A percentile compares a stretch with the other conserved stretches of the same genome.
phyloP scores from a whole-genome alignment of 2,888 invertebrate species.

The Temnothorax ravouxi region DNA sequence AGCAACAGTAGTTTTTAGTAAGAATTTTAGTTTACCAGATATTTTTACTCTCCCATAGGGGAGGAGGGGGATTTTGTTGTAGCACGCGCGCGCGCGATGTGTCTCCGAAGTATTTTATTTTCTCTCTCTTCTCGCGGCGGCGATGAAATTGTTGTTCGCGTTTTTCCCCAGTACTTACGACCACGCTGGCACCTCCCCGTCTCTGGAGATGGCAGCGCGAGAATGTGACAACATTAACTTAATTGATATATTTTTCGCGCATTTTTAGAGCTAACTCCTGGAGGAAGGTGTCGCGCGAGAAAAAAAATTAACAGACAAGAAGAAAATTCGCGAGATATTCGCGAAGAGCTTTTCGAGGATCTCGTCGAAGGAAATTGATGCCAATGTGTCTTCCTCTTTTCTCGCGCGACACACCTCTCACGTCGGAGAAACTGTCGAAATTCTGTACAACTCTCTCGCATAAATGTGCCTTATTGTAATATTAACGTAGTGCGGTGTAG shows the following conservation, averaged over 20 bases:
- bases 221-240: slow-evolving; percentile 42
- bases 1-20: slow-evolving; percentile 33
- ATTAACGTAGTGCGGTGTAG: slow-evolving; percentile 21
- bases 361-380: background rate
- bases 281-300: slow-evolving; percentile 1
- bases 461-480: slow-evolving; percentile 53
- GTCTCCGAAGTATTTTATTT: slow-evolving; percentile 41
- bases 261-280: slow-evolving; percentile 23
- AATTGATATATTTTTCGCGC: slow-evolving; percentile 21
- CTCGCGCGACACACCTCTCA: slow-evolving; percentile 28
- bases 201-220: slow-evolving; percentile 41
- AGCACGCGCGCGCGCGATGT: background rate
- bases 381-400: slow-evolving; percentile 18
- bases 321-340: background rate
- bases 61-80: background rate
- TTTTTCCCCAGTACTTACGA: slow-evolving; percentile 52
- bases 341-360: background rate
- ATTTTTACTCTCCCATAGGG: background rate
- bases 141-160: slow-evolving; percentile 43
- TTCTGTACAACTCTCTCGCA: slow-evolving; percentile 47
- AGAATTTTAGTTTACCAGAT: background rate
- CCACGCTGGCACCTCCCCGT: slow-evolving; percentile 36
- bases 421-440: slow-evolving; percentile 25
- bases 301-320: background rate
- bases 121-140: slow-evolving; percentile 52